Conservation (phyloP, 2,113 vertebrate genomes). For the Tylochromis polylepis region DNA sequence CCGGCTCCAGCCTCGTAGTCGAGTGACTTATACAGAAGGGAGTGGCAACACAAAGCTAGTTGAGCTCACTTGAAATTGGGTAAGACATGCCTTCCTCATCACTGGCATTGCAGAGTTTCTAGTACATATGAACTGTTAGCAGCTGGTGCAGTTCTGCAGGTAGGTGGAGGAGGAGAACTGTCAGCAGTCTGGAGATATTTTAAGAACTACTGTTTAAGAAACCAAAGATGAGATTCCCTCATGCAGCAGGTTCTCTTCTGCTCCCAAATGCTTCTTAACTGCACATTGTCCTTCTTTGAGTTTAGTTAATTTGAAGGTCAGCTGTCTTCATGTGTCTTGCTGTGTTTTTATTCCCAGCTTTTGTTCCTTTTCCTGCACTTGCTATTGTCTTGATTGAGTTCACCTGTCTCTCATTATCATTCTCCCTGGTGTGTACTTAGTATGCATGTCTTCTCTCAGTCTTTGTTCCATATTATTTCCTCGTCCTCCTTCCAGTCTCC, state of each 20-base stretch:
- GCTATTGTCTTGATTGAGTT: not conserved
- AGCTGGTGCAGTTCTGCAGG: not conserved
- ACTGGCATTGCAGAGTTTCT: not conserved
- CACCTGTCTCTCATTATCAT: not conserved
- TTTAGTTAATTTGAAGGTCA: not conserved
- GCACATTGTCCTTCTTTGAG: not conserved
- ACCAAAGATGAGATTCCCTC: not conserved
- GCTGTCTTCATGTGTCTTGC: not conserved
- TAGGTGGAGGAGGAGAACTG: not conserved
- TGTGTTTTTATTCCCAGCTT: not conserved
- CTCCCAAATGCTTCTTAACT: rapidly evolving
- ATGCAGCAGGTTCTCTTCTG: not conserved
- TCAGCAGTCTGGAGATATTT: not conserved
- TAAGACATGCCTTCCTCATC: not conserved
- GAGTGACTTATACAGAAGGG: not conserved
- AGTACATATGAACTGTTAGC: not conserved
- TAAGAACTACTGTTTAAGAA: not conserved
- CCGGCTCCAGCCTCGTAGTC: not conserved
- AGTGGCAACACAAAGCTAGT: not conserved
- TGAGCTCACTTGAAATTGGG: not conserved
- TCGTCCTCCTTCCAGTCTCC: not conserved
- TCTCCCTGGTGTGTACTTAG: not conserved
- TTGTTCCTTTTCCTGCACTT: not conserved
- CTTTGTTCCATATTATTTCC: not conserved
- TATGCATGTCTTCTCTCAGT: not conserved